These are phyloP conservation scores for Entomobrya proxima DNA, from an alignment of 2,888 invertebrate species.

Conservation along the genomic window DNA sequence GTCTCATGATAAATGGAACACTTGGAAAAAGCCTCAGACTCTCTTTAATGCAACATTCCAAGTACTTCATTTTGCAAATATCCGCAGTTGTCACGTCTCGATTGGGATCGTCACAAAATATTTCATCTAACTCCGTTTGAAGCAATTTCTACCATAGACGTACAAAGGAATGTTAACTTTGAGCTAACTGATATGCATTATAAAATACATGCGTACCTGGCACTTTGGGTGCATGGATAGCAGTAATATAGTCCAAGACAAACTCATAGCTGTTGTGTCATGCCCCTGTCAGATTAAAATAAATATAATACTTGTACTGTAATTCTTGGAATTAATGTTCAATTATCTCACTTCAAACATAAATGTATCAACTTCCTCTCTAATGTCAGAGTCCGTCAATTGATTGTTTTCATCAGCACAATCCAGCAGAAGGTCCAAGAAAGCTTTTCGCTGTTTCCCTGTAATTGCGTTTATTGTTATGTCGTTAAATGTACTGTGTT, in stretches of 20 bases:
- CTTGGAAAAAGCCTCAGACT: constrained; percentile 77
- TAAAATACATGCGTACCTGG: constrained; percentile 56
- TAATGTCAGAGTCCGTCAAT: constrained; percentile 87
- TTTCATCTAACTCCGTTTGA: constrained; percentile 62
- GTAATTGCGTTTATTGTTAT: too few relatives aligned
- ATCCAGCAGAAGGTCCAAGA: constrained; percentile 80
- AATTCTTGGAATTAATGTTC: not conserved
- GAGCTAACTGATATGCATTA: too few relatives aligned
- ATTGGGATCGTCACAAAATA: constrained; percentile 61
- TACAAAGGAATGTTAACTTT: too few relatives aligned
- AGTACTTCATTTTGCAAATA: constrained; percentile 76
- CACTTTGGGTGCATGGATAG: constrained; percentile 65
- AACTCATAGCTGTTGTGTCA: constrained; percentile 69
- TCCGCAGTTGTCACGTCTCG: constrained; percentile 76
- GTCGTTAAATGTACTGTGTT: too few relatives aligned
- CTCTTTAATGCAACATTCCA: constrained; percentile 78
- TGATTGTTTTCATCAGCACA: constrained; percentile 79
- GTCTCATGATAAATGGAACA: constrained; percentile 77
- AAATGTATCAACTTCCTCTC: constrained; percentile 84
- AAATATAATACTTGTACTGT: not conserved
- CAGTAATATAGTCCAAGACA: constrained; percentile 68
- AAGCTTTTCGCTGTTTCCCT: constrained; percentile 77
- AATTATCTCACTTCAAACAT: constrained; percentile 83
- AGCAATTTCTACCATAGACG: constrained; percentile 55
- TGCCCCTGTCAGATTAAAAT: too few relatives aligned